Conservation (phyloP, 2,888 invertebrate species). For the Norana najaformis region DNA sequence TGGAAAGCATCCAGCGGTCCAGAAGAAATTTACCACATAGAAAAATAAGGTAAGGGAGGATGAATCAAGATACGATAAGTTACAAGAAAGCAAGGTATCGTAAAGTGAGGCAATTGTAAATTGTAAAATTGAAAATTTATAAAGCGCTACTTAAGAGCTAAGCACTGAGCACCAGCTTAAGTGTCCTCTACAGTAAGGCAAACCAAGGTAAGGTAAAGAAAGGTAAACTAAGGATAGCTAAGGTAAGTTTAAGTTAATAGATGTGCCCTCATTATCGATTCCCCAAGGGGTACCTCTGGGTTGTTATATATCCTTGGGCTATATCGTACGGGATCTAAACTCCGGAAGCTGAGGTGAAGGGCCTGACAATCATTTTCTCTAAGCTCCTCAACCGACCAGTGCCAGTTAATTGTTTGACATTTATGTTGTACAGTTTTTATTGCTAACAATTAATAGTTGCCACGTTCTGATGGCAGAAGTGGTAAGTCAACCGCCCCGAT, state of each 20-base stretch:
- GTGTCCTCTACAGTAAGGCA: background rate
- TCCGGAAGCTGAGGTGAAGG: background rate
- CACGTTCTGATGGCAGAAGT: background rate
- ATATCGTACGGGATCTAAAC: background rate
- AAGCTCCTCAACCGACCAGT: too few relatives aligned
- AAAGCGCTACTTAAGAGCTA: too few relatives aligned
- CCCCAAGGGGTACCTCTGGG: background rate
- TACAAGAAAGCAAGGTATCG: too few relatives aligned
- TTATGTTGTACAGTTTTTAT: too few relatives aligned
- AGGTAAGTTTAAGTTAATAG: background rate
- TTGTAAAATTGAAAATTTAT: too few relatives aligned
- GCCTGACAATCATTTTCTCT: too few relatives aligned
- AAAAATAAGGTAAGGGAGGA: background rate
- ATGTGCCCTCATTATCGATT: background rate
- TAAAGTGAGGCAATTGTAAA: too few relatives aligned
- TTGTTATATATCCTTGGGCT: background rate
- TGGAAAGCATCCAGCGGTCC: background rate
- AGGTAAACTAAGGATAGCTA: background rate
- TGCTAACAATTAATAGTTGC: background rate
- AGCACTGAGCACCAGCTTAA: background rate
- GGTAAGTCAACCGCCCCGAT: background rate
- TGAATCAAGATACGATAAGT: too few relatives aligned
- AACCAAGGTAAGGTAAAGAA: background rate
- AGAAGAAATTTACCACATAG: too few relatives aligned
- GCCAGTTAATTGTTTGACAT: background rate